Evolutionary conservation across 2,888 invertebrate genomes (phyloP).

Genomic region (Pristionchus entomophagus): DNA sequence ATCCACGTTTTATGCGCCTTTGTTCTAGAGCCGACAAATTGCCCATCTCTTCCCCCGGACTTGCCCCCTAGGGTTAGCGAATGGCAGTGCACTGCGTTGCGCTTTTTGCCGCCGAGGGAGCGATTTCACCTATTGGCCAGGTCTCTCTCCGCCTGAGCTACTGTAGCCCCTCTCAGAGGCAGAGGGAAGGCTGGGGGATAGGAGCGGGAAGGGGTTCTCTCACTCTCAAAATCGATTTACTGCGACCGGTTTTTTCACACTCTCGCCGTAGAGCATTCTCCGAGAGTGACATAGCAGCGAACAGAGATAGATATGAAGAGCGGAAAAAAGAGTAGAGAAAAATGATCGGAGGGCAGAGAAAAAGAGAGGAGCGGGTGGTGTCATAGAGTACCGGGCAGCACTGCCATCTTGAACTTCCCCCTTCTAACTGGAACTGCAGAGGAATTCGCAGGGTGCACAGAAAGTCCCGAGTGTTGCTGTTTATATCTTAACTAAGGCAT

Average conservation of each 20-base stretch:
- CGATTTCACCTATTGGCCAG: conserved; percentile 6
- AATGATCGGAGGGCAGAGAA: neutral
- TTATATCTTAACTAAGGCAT: too few relatives aligned
- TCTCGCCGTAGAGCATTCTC: conserved; percentile 1
- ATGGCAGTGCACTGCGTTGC: conserved; percentile 9
- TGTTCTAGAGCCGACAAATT: conserved; percentile 29
- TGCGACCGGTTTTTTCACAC: conserved; percentile 49
- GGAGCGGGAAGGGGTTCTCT: conserved; percentile 6
- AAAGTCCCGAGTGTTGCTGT: too few relatives aligned
- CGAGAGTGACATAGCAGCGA: conserved; percentile 40
- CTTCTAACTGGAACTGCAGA: neutral
- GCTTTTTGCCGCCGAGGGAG: neutral
- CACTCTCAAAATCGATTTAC: conserved; percentile 45
- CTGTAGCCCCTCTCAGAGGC: conserved; percentile 34
- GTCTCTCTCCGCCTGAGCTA: neutral
- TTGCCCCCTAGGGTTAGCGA: neutral
- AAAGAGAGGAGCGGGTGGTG: neutral
- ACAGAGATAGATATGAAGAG: too few relatives aligned
- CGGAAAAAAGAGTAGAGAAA: neutral
- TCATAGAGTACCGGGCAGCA: conserved; percentile 39
- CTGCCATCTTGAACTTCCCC: neutral
- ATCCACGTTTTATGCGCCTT: conserved; percentile 26
- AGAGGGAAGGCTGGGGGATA: neutral
- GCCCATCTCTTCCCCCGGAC: neutral
- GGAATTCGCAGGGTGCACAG: neutral